A percentile compares a stretch with the other conserved stretches of the same genome.
These are phyloP conservation scores for Mystacornis crossleyi DNA, from an alignment of 2,113 vertebrate species.

Conservation along the genomic window DNA sequence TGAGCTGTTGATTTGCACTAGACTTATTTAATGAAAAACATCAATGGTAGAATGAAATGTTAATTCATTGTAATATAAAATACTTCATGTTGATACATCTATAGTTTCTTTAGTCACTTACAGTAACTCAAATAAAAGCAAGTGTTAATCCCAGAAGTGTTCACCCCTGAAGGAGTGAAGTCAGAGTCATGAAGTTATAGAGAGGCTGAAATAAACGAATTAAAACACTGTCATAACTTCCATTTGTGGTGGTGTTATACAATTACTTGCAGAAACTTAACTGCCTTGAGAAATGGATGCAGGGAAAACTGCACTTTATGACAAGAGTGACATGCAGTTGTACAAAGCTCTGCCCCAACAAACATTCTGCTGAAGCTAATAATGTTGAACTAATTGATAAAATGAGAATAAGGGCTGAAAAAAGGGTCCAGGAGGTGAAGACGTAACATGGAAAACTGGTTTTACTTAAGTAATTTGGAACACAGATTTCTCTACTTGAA, in stretches of 20 bases:
- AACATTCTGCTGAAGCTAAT: neutral
- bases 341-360: neutral
- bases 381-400: neutral
- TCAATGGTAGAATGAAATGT: neutral
- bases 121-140: neutral
- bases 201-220: neutral
- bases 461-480: neutral
- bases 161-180: neutral
- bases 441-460: neutral
- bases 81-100: neutral
- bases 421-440: neutral
- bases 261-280: neutral
- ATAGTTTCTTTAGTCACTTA: neutral
- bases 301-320: neutral
- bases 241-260: fast-evolving
- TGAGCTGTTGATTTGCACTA: neutral
- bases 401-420: neutral
- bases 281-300: neutral
- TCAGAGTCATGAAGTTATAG: neutral
- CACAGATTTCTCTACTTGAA: neutral
- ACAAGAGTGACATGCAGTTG: neutral
- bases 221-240: neutral
- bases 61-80: neutral
- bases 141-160: neutral
- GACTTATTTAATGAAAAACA: neutral